Conservation (phyloP, 2,888 invertebrate species). For the Ferrisia virgata region DNA sequence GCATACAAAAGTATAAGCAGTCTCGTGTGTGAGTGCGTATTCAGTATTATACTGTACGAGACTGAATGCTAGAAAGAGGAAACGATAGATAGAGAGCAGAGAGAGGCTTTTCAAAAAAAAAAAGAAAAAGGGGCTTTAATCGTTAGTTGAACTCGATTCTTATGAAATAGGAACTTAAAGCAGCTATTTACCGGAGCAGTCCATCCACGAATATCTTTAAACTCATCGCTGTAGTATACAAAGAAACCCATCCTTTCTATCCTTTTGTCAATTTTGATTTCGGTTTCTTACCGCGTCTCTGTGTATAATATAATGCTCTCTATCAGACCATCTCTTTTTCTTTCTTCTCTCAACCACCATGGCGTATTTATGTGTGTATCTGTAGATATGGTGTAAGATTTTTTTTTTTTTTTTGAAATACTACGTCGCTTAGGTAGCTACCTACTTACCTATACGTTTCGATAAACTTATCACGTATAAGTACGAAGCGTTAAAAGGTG, state of each 20-base stretch:
- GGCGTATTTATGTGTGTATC: not conserved
- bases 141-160: slow-evolving; percentile 16
- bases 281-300: slow-evolving; percentile 11
- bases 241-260: slow-evolving; percentile 23
- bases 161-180: slow-evolving; percentile 17
- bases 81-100: not conserved
- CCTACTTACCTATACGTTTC: too few species aligned
- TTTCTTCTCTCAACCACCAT: not conserved
- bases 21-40: not conserved
- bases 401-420: not conserved
- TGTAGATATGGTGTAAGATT: not conserved
- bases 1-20: not conserved
- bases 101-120: slow-evolving; percentile 11
- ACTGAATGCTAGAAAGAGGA: not conserved
- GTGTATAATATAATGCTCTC: not conserved
- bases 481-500: slow-evolving; percentile 21
- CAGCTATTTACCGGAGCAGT: slow-evolving; percentile 23
- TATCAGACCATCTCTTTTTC: not conserved
- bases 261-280: slow-evolving; percentile 26
- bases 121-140: slow-evolving; percentile 26
- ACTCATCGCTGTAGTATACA: slow-evolving; percentile 10
- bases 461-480: slow-evolving; percentile 10
- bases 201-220: slow-evolving; percentile 23
- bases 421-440: too few species aligned
- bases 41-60: not conserved